Conservation (phyloP, 2,888 invertebrate genomes). For the Troides oblongomaculatus region DNA sequence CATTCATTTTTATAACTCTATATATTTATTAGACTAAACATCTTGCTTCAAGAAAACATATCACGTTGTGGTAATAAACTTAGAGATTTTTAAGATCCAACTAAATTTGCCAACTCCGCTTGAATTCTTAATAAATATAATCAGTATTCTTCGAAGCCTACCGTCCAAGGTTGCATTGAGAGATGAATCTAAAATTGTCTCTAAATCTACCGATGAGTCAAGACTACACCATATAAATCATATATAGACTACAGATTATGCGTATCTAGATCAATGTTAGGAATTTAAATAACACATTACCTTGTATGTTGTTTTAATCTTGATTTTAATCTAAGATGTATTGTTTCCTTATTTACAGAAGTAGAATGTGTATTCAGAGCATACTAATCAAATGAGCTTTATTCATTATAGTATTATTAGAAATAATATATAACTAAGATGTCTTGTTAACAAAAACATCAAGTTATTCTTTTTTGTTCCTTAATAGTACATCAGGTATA, state of each 20-base stretch:
- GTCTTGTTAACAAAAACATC: too few relatives aligned
- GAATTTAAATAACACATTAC: background rate
- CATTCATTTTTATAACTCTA: too few relatives aligned
- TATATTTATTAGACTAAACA: too few relatives aligned
- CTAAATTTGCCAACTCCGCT: background rate
- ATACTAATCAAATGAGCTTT: background rate
- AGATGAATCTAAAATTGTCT: background rate
- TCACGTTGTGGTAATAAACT: background rate
- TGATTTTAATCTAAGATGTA: background rate
- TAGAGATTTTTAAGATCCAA: background rate
- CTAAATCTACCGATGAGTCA: conserved; percentile 2
- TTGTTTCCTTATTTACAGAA: background rate
- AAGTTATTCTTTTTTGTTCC: too few relatives aligned
- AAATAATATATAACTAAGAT: background rate
- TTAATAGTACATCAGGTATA: too few relatives aligned
- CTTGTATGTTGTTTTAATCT: background rate
- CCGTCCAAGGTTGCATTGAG: background rate
- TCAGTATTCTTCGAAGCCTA: conserved; percentile 4
- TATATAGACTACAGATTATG: background rate
- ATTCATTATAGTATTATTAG: background rate
- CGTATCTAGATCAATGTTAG: background rate
- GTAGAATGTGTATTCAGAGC: background rate
- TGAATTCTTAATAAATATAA: background rate
- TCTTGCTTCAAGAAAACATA: too few relatives aligned
- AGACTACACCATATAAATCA: conserved; percentile 13